phyloP scores from a whole-genome alignment of 2,888 invertebrate genomes.

The Syritta pipiens region DNA sequence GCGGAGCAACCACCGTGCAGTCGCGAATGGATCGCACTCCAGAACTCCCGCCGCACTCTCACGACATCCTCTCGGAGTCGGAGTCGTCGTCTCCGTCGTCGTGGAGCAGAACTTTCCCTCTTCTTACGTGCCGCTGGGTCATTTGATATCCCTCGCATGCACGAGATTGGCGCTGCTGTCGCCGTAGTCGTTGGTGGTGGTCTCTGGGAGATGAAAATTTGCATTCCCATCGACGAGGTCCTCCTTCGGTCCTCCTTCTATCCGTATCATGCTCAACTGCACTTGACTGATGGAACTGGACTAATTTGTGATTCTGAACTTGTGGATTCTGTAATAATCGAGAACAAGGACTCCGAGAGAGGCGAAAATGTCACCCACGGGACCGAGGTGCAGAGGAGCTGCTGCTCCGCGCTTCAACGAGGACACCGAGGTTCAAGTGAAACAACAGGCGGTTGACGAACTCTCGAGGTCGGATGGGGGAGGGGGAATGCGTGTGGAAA shows the following conservation, averaged over 20 bases:
- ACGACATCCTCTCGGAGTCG: too few relatives aligned
- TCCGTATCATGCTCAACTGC: slow-evolving; percentile 41
- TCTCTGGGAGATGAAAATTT: slow-evolving; percentile 49
- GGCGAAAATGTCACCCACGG: slow-evolving; percentile 46
- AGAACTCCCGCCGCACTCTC: too few relatives aligned
- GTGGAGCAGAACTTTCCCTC: slow-evolving; percentile 53
- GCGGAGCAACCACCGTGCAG: too few relatives aligned
- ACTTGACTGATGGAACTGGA: slow-evolving; percentile 58
- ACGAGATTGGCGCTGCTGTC: slow-evolving; percentile 43
- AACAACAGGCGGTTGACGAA: background rate
- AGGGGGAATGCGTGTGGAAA: background rate
- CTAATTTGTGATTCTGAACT: slow-evolving; percentile 67
- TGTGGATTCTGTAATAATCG: slow-evolving; percentile 63
- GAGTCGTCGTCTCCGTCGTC: slow-evolving; percentile 4
- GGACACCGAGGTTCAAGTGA: background rate
- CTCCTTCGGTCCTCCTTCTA: background rate
- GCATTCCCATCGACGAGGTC: slow-evolving; percentile 45
- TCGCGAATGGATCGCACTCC: too few relatives aligned
- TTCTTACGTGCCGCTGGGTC: slow-evolving; percentile 25
- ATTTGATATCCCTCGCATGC: slow-evolving; percentile 65
- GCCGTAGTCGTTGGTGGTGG: background rate
- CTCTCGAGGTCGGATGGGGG: background rate
- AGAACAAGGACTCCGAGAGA: slow-evolving; percentile 46
- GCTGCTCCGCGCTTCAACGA: too few relatives aligned
- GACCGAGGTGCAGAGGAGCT: slow-evolving; percentile 1